Evolutionary conservation across 2,113 vertebrate species (phyloP).

Genomic region (Chitala chitala): DNA sequence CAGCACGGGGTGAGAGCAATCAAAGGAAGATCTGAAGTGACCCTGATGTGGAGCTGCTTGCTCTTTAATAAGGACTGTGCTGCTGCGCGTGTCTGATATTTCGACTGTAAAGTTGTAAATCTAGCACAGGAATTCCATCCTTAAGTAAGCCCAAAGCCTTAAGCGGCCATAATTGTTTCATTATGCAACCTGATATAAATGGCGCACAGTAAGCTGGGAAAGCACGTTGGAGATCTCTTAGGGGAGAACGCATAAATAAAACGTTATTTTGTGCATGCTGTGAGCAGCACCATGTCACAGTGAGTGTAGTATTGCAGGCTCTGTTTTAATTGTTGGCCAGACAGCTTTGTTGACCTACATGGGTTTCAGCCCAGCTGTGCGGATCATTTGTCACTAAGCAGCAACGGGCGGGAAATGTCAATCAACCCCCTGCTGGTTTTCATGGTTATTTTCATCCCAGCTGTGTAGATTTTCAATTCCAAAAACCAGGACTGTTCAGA

Average conservation of each 20-base stretch:
- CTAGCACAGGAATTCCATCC: neutral
- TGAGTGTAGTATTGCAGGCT: neutral
- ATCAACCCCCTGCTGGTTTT: neutral
- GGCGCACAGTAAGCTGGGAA: neutral
- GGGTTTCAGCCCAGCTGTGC: neutral
- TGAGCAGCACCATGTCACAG: neutral
- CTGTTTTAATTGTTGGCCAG: neutral
- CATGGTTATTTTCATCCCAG: neutral
- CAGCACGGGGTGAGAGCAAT: too few species aligned
- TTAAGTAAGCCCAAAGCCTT: neutral
- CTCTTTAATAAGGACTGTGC: too few species aligned
- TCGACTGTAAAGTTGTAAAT: neutral
- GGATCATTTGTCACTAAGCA: neutral
- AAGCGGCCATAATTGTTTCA: conserved; percentile 3
- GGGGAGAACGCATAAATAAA: conserved; percentile 2
- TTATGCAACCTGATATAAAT: conserved; percentile 4
- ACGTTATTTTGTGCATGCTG: neutral
- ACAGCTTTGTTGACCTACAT: neutral
- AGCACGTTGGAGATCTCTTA: neutral
- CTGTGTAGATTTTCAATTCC: neutral
- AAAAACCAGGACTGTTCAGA: neutral
- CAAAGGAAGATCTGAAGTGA: neutral
- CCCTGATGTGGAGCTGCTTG: too few species aligned
- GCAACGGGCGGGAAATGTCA: neutral
- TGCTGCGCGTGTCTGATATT: neutral